Conservation (phyloP, 1,140 invertebrate species). For the Bombus soroeensis region DNA sequence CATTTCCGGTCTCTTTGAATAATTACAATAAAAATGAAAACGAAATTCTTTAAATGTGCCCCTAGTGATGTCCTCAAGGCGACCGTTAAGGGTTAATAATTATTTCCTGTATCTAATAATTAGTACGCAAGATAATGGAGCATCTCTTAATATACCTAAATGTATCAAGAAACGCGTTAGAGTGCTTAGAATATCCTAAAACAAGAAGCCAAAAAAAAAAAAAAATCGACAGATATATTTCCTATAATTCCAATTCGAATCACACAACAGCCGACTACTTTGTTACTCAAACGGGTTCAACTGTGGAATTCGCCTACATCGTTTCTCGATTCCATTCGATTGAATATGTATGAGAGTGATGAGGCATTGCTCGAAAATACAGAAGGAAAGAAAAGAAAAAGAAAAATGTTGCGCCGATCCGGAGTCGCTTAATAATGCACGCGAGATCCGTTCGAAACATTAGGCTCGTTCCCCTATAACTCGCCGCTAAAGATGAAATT, state of each 20-base stretch:
- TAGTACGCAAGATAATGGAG: no score
- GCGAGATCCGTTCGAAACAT: conserved; percentile 14
- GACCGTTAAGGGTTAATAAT: no score
- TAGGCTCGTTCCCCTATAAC: neutral
- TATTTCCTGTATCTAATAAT: no score
- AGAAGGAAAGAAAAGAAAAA: neutral
- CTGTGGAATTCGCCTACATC: neutral
- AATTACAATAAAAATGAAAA: no score
- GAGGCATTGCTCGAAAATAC: neutral
- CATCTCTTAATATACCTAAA: neutral
- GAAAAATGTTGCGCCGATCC: conserved; percentile 8
- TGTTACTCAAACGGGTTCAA: neutral
- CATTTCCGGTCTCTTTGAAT: no score
- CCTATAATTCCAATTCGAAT: neutral
- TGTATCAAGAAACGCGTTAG: no score
- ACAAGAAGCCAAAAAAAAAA: no score
- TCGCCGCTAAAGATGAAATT: conserved; percentile 35
- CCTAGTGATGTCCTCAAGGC: no score
- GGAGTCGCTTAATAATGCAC: conserved; percentile 19
- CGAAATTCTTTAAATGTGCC: no score
- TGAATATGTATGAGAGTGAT: conserved; percentile 25
- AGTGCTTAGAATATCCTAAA: no score
- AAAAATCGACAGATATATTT: neutral
- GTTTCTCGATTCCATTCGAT: neutral
- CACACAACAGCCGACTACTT: neutral